phyloP scores from a whole-genome alignment of 2,113 vertebrate genomes.

The Gnathochromis pfefferi region DNA sequence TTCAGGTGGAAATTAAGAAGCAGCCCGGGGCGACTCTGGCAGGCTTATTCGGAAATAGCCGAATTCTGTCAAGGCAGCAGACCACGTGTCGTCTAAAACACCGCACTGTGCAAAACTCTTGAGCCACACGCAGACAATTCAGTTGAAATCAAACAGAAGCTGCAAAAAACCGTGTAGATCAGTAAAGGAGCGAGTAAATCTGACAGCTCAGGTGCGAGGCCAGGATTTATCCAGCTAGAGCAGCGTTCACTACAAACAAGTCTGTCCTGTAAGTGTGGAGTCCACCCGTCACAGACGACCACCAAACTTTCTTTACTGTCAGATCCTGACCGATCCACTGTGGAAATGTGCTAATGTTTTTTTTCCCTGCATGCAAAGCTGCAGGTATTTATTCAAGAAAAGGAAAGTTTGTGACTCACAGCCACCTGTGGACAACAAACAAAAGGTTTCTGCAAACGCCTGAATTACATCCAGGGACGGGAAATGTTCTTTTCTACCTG shows the following conservation, averaged over 20 bases:
- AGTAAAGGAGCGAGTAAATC: neutral
- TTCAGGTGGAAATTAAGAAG: neutral
- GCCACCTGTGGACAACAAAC: neutral
- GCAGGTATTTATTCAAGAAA: neutral
- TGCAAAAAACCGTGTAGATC: rapidly evolving
- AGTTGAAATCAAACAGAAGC: neutral
- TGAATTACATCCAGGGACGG: neutral
- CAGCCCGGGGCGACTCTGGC: neutral
- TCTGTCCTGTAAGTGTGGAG: neutral
- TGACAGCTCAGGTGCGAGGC: neutral
- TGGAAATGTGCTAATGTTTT: neutral
- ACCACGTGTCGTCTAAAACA: too few species aligned
- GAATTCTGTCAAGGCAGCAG: neutral
- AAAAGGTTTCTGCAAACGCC: neutral
- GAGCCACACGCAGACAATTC: neutral
- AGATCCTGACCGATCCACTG: neutral
- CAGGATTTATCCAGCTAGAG: neutral
- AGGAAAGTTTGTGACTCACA: neutral
- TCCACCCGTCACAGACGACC: neutral
- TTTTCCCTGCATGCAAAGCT: neutral
- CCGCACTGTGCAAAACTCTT: neutral
- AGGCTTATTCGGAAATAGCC: neutral
- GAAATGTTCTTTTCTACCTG: neutral
- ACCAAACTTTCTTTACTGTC: neutral
- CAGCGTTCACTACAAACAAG: neutral